A percentile compares a stretch with the other conserved stretches of the same genome.
These are phyloP conservation scores for Anneissia japonica DNA, from an alignment of 35 echinoderm and acorn worm genomes.

Conservation along the genomic window DNA sequence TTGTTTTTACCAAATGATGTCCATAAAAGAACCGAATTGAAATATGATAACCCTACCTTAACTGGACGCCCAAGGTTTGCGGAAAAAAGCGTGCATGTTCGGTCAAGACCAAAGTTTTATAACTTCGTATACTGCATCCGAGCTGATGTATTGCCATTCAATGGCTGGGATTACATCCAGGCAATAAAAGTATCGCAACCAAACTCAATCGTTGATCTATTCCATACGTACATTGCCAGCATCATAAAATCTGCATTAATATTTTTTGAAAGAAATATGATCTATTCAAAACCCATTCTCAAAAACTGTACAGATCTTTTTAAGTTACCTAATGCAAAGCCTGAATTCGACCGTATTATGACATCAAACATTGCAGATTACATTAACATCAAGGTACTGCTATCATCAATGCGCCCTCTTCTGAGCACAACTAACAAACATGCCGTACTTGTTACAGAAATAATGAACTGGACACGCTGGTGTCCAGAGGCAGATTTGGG, in stretches of 20 bases:
- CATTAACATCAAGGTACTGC: neutral
- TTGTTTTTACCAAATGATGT: neutral
- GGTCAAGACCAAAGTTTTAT: neutral
- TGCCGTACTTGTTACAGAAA: constrained; percentile 43
- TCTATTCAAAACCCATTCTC: neutral
- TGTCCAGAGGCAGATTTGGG: neutral
- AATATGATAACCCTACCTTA: neutral
- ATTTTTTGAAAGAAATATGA: neutral
- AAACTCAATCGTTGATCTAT: neutral
- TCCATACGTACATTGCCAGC: neutral
- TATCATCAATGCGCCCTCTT: constrained; percentile 21
- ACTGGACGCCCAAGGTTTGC: neutral
- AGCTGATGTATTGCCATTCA: neutral
- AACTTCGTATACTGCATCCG: neutral
- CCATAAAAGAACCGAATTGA: neutral
- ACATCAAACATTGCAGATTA: constrained; percentile 50
- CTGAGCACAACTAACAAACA: constrained; percentile 40
- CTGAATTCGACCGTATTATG: constrained; percentile 50
- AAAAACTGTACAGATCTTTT: neutral
- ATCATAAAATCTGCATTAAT: neutral
- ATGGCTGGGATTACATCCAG: neutral
- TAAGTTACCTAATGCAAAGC: neutral
- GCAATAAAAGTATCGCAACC: neutral
- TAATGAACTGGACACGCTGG: neutral
- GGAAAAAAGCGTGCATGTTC: too few relatives aligned